Evolutionary conservation across 2,888 invertebrate genomes (phyloP), one percentile per base, ranked within the genome.

Genomic region (Chrysopilus asiliformis): DNA sequence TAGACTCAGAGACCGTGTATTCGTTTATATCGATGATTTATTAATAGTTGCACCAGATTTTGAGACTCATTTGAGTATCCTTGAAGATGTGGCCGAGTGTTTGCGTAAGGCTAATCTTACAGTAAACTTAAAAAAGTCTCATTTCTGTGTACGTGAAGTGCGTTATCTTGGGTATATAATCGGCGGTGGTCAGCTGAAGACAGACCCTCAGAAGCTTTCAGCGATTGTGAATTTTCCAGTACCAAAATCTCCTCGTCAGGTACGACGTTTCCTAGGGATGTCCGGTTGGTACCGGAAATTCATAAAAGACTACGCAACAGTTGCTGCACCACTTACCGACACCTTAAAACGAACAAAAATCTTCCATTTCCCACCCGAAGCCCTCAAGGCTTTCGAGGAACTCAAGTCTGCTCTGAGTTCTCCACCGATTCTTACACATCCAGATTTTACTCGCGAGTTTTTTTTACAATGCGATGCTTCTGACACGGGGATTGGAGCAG

Each of bases 251-350:
- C n/a, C n/a, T n/a, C n/a, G n/a, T n/a, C n/a, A n/a, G n/a, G n/a
- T n/a, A n/a, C n/a, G n/a, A n/a, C n/a, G 32, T n/a, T 32, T 32
- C 7, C 7, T 18, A n/a, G 19, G 32, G 19, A 32, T 32, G 20
- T 13, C 32, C 6, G 32, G 32, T 5, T 32, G 32, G 9, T 32
- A 32, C 12, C 6, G 32, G n/a, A n/a, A n/a, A n/a, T n/a, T n/a
- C n/a, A n/a, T n/a, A 18, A 16, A 4, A 15, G 22, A 43, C 13
- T 38, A 24, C 24, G 34, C 43, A 4, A 9, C 20, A 3, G 14
- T 43, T 7, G 28, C 36, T 6, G 34, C 32, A 5, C 41, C 49
- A 10, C 42, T 46, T 19, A 36, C 40, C 26, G 32, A 37, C 20
- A 30, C 25, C 6, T 16, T 40, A 14, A 40, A 37, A 15, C 34